A percentile compares a stretch with the other conserved stretches of the same genome.
Conservation (phyloP, 2,888 invertebrate species). For the Ceramica pisi region DNA sequence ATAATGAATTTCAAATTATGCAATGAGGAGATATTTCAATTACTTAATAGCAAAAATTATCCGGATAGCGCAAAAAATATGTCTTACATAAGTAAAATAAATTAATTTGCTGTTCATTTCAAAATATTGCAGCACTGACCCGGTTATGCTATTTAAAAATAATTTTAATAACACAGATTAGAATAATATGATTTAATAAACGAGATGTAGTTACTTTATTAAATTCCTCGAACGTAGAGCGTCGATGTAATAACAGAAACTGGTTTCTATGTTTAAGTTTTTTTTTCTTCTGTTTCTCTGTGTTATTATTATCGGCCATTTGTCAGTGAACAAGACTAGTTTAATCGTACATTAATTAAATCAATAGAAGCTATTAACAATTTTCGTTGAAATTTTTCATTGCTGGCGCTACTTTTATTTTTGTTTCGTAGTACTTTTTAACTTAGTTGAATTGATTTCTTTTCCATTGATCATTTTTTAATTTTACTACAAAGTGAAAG, state of each 20-base stretch:
- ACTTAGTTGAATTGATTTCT: conserved; percentile 15
- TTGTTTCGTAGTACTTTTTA: conserved; percentile 12
- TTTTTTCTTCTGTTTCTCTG: conserved; percentile 12
- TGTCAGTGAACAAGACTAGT: conserved; percentile 36
- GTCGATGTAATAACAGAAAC: conserved; percentile 39
- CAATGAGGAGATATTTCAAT: conserved; percentile 40
- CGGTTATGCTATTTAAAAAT: conserved; percentile 35
- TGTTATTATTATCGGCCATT: conserved; percentile 27
- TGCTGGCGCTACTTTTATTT: conserved; percentile 10
- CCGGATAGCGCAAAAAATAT: conserved; percentile 1
- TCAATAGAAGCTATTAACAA: conserved; percentile 26
- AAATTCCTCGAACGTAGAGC: conserved; percentile 32
- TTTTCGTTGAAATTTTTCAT: conserved; percentile 14
- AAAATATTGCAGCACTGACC: conserved; percentile 37
- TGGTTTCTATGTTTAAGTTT: conserved; percentile 28
- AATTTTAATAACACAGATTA: conserved; percentile 24
- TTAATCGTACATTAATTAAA: conserved; percentile 36
- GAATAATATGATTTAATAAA: conserved; percentile 45
- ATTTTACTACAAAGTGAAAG: conserved; percentile 11
- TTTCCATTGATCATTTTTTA: conserved; percentile 1
- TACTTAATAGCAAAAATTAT: conserved; percentile 15
- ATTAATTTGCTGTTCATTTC: conserved; percentile 42
- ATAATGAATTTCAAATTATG: conserved; percentile 25
- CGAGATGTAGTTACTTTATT: conserved; percentile 36
- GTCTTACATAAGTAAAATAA: conserved; percentile 32